These are phyloP conservation scores for Pollimyrus isidori DNA, from an alignment of 2,113 vertebrate genomes.

Conservation along the genomic window DNA sequence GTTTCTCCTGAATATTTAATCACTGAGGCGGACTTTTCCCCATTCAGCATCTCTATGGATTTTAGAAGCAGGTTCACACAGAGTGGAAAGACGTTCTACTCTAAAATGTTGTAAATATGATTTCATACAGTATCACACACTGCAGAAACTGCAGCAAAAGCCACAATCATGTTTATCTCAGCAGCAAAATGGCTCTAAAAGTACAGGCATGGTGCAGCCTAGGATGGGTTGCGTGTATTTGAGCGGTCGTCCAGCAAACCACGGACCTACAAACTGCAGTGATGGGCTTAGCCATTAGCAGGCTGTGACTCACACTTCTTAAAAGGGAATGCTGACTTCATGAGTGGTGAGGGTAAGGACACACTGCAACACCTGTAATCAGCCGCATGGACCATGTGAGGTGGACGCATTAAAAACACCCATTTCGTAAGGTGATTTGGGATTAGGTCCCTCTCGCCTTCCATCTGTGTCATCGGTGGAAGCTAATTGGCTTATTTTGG, in stretches of 20 bases:
- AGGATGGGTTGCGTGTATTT: background rate
- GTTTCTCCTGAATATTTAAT: constrained; percentile 11
- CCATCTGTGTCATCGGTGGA: background rate
- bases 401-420: constrained; percentile 2
- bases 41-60: background rate
- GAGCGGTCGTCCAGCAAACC: background rate
- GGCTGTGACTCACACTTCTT: constrained; percentile 11
- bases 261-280: background rate
- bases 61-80: constrained; percentile 8
- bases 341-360: background rate
- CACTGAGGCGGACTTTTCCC: background rate
- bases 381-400: background rate
- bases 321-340: constrained; percentile 18
- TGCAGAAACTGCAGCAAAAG: background rate
- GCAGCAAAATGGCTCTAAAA: background rate
- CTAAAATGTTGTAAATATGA: background rate
- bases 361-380: constrained; percentile 3
- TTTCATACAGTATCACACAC: background rate
- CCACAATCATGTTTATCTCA: background rate
- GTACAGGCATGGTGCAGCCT: background rate
- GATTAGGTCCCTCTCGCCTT: background rate
- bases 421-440: background rate
- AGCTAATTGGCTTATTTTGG: background rate
- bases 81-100: background rate
- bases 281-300: background rate